Evolutionary conservation across 1,140 invertebrate genomes (phyloP).

Genomic region (Drosophila takahashii): DNA sequence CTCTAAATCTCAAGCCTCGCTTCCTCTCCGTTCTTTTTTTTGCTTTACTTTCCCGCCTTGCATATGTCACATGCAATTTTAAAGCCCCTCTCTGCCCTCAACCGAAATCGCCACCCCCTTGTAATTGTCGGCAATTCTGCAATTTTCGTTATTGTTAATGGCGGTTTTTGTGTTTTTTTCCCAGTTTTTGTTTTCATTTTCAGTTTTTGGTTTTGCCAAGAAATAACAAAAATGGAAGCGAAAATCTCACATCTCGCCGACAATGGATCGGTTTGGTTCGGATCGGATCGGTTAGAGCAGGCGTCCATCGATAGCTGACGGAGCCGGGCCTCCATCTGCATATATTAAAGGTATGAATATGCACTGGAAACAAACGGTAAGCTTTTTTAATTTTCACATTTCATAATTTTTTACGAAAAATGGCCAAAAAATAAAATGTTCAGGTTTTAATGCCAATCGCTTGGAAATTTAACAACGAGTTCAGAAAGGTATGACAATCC

Average conservation of each 20-base stretch:
- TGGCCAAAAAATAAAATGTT: too few relatives aligned
- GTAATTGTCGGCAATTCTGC: constrained; percentile 76
- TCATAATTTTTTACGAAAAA: too few relatives aligned
- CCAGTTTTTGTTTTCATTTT: constrained; percentile 6
- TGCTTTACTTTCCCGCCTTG: background rate
- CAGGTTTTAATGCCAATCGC: too few relatives aligned
- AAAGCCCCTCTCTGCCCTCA: background rate
- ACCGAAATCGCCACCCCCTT: constrained; percentile 9
- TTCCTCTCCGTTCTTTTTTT: constrained; percentile 17
- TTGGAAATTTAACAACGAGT: too few relatives aligned
- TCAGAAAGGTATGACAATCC: too few relatives aligned
- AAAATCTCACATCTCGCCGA: constrained; percentile 74
- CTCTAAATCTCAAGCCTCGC: constrained; percentile 69
- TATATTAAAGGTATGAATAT: constrained; percentile 31
- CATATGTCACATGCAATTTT: constrained; percentile 50
- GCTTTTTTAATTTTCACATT: too few relatives aligned
- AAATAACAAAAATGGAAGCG: constrained; percentile 45
- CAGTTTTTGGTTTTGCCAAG: constrained; percentile 10
- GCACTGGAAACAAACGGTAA: constrained; percentile 7
- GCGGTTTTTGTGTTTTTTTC: constrained; percentile 37
- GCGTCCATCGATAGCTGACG: constrained; percentile 46
- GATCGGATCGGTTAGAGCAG: constrained; percentile 26
- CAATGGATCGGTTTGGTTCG: constrained; percentile 17
- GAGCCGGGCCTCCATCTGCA: constrained; percentile 49
- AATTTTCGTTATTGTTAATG: constrained; percentile 74